phyloP scores from a whole-genome alignment of 2,113 vertebrate species.

The Macheiramphus alcinus region DNA sequence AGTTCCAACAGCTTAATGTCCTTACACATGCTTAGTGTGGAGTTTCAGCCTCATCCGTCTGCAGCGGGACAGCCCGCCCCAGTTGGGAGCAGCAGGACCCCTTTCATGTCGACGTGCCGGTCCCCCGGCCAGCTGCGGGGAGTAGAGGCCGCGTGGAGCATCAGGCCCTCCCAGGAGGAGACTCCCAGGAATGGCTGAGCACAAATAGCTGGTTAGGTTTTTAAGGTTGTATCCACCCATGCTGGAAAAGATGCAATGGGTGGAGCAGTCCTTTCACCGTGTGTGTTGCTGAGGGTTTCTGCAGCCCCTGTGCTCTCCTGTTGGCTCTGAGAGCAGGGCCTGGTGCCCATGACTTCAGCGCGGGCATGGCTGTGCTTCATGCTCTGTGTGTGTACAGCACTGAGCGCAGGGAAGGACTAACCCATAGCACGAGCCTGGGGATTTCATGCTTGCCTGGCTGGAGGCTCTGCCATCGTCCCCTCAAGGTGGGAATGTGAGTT shows the following conservation, averaged over 20 bases:
- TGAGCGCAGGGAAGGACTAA: rapidly evolving
- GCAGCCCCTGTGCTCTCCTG: neutral
- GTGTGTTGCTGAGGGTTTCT: neutral
- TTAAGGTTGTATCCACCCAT: neutral
- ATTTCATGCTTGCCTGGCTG: neutral
- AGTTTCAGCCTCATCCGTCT: conserved; percentile 54
- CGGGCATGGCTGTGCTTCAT: rapidly evolving
- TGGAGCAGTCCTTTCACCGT: neutral
- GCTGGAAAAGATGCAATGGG: neutral
- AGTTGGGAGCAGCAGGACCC: neutral
- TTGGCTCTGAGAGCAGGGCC: neutral
- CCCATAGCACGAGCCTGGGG: neutral
- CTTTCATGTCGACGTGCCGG: neutral
- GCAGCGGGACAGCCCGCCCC: neutral
- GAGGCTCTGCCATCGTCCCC: neutral
- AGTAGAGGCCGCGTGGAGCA: neutral
- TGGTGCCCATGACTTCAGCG: neutral
- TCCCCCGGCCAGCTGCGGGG: neutral
- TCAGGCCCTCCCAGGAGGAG: neutral
- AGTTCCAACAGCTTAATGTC: conserved; percentile 41
- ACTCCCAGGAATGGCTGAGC: neutral
- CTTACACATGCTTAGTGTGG: conserved; percentile 50
- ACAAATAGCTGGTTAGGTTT: neutral
- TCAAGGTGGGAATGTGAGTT: neutral
- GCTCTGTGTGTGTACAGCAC: neutral